These are phyloP conservation scores for Notodonta ziczac DNA, from an alignment of 2,888 invertebrate species.

Conservation along the genomic window DNA sequence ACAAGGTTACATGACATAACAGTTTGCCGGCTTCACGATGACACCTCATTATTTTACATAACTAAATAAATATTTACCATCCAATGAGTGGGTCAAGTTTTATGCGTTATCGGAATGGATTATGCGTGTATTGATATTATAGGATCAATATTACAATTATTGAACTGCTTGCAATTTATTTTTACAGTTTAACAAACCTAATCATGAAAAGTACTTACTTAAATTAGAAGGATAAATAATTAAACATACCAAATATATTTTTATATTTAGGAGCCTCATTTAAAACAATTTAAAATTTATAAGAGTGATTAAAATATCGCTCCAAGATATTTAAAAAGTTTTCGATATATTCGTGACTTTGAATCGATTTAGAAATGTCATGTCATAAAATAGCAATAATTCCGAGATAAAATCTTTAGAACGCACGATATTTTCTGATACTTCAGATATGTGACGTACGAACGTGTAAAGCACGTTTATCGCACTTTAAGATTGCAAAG, in stretches of 20 bases:
- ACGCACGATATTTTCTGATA: slow-evolving; percentile 24
- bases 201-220: too few species aligned
- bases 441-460: slow-evolving; percentile 26
- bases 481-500: slow-evolving; percentile 35
- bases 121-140: background rate
- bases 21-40: slow-evolving; percentile 43
- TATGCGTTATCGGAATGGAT: slow-evolving; percentile 19
- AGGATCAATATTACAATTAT: background rate
- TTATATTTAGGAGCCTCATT: too few species aligned
- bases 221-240: too few species aligned
- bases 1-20: slow-evolving; percentile 59
- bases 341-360: background rate
- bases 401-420: slow-evolving; percentile 26
- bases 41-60: slow-evolving; percentile 50
- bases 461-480: slow-evolving; percentile 21
- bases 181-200: background rate
- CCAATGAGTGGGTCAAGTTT: slow-evolving; percentile 45
- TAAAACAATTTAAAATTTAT: background rate
- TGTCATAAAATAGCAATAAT: slow-evolving; percentile 21
- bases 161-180: background rate
- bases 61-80: slow-evolving; percentile 39
- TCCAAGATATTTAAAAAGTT: background rate
- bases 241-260: too few species aligned
- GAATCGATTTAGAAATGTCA: slow-evolving; percentile 24
- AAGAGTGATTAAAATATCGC: too few species aligned